A percentile compares a stretch with the other conserved stretches of the same genome.
phyloP scores from a whole-genome alignment of 2,888 invertebrate genomes.

The Drosophila mimica region DNA sequence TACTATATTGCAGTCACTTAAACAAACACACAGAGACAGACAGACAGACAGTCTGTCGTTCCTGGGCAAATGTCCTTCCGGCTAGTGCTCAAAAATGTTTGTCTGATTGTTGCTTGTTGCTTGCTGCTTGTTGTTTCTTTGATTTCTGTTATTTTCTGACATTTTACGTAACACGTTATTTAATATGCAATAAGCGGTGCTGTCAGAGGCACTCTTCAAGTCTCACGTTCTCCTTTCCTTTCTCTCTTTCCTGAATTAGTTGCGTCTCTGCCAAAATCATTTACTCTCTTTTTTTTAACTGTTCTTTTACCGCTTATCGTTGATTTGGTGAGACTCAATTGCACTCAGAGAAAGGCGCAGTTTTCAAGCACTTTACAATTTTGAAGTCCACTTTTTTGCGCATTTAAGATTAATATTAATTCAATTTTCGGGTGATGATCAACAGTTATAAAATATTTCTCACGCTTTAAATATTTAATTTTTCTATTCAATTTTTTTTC shows the following conservation, averaged over 20 bases:
- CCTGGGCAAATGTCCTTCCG: constrained; percentile 57
- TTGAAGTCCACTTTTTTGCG: too few species aligned
- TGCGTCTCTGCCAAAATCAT: constrained; percentile 8
- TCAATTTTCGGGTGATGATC: neutral
- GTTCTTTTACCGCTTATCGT: constrained; percentile 7
- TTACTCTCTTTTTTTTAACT: constrained; percentile 4
- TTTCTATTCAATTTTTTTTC: neutral
- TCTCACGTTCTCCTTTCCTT: neutral
- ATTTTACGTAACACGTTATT: constrained; percentile 53
- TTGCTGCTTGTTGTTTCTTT: constrained; percentile 43
- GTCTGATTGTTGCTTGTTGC: constrained; percentile 8
- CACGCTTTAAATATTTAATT: neutral
- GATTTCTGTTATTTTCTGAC: constrained; percentile 49
- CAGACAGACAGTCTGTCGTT: constrained; percentile 1
- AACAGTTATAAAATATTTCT: neutral
- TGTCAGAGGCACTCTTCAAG: constrained; percentile 61
- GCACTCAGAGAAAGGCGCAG: neutral
- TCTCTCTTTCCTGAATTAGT: neutral
- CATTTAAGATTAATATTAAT: neutral
- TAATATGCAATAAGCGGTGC: constrained; percentile 76
- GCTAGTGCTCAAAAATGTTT: constrained; percentile 33
- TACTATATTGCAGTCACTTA: constrained; percentile 21
- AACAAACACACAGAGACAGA: neutral
- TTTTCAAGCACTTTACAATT: too few species aligned
- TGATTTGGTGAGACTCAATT: constrained; percentile 14